Conservation (phyloP, 2,113 vertebrate genomes). For the Brachyhypopomus gauderio region DNA sequence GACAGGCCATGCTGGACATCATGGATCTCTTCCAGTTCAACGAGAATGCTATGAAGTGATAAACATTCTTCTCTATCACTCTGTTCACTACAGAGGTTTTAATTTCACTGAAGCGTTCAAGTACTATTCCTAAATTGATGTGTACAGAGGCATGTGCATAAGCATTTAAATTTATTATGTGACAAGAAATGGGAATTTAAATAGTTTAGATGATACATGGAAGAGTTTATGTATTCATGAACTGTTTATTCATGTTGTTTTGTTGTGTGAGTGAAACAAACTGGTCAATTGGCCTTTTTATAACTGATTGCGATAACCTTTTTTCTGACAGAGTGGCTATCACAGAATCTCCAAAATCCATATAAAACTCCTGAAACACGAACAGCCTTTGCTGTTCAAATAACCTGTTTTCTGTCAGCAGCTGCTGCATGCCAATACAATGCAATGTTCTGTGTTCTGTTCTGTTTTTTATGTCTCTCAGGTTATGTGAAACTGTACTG, state of each 20-base stretch:
- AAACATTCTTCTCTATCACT: neutral
- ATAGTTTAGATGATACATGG: neutral
- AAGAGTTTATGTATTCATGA: conserved; percentile 27
- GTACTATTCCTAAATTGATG: conserved; percentile 46
- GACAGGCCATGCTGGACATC: conserved; percentile 85
- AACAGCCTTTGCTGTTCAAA: conserved; percentile 13
- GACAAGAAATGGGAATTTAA: conserved; percentile 45
- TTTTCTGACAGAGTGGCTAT: conserved; percentile 6
- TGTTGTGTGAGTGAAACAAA: conserved; percentile 25
- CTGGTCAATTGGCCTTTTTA: neutral
- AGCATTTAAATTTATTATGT: conserved; percentile 54
- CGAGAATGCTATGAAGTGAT: conserved; percentile 77
- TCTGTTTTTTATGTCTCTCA: neutral
- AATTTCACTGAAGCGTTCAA: conserved; percentile 36
- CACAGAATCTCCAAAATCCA: neutral
- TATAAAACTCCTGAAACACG: neutral
- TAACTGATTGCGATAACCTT: conserved; percentile 27
- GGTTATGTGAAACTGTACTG: neutral
- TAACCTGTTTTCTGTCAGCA: neutral
- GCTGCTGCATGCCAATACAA: conserved; percentile 5
- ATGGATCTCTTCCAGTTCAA: conserved; percentile 78
- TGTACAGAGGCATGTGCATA: conserved; percentile 60
- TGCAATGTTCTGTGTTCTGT: conserved; percentile 26
- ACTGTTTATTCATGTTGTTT: conserved; percentile 50
- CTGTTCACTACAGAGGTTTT: conserved; percentile 28